Evolutionary conservation across 2,888 invertebrate species (phyloP).

Genomic region (Boloria euphrosyne): DNA sequence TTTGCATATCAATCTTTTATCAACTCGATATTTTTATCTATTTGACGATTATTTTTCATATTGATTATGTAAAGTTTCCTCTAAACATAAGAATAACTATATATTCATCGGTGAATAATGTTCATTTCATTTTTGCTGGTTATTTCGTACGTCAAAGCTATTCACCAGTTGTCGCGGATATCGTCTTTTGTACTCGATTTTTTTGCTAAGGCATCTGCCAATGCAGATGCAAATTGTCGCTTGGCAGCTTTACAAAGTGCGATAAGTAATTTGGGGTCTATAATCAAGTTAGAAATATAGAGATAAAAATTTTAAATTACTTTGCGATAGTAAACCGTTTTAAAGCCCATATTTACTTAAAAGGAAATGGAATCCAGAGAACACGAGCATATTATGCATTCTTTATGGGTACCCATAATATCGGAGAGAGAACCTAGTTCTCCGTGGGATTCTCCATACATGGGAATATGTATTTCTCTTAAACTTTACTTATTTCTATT

Average conservation of each 20-base stretch:
- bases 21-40: constrained; percentile 10
- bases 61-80: constrained; percentile 4
- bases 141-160: constrained; percentile 10
- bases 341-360: too few relatives aligned
- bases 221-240: constrained; percentile 18
- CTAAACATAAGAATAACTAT: background rate
- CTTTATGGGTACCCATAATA: too few relatives aligned
- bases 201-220: constrained; percentile 15
- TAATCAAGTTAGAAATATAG: too few relatives aligned
- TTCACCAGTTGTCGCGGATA: constrained; percentile 20
- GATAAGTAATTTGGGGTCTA: background rate
- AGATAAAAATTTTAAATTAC: too few relatives aligned
- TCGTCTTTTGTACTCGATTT: constrained; percentile 10
- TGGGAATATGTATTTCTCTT: too few relatives aligned
- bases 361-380: too few relatives aligned
- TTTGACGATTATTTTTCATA: background rate
- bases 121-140: background rate
- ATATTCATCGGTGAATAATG: too few relatives aligned
- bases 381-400: too few relatives aligned
- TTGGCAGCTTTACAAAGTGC: background rate
- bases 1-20: constrained; percentile 16
- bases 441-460: too few relatives aligned
- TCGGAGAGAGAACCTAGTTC: too few relatives aligned
- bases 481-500: too few relatives aligned
- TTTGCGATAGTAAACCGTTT: too few relatives aligned